Evolutionary conservation across 2,888 invertebrate genomes (phyloP), one percentile per base, ranked within the genome.

Genomic region (Cheilosia vulpina): DNA sequence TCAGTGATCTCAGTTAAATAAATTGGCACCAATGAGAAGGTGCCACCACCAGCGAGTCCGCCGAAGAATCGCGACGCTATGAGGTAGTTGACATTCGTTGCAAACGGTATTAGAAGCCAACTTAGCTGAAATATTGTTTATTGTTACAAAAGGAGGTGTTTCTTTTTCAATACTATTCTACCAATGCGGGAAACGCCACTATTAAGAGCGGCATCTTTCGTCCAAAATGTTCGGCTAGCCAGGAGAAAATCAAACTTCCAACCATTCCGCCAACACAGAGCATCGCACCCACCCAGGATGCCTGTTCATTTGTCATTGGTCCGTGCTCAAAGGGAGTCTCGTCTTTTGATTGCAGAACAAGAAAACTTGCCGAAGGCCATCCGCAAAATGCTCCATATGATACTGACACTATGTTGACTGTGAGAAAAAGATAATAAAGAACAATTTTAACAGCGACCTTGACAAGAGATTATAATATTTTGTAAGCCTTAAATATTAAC

Each of bases 311-410:
- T 4, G 87, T 89, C 68, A 92, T 69, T 1, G 90, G 90, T 2
- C 91, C 91, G 5, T 89, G 85, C n/a, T 88, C 87, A 52, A 92
- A 66, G 0, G 91, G 91, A 41, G 90, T 90, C 0, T 88, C 73
- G 0, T 17, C 19, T 0, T 87, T 76, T 1, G 90, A 88, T 68
- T 89, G 88, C 2, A 92, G 79, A n/a, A 91, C 88, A 13, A 91
- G 82, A 34, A 92, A 90, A 82, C 90, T 90, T 3, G 92, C 88
- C 1, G 92, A 92, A 1, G 90, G 88, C 92, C 92, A 92, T 38
- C 91, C 92, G 63, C 89, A 89, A 66, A 89, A 89, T 0, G 90
- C 89, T 1, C 92, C 92, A 89, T 90, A 91, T 0, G 90, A 89
- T n/a, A 92, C 87, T 15, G 91, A 87, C 0, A 89, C 87, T 1